phyloP scores from a whole-genome alignment of 2,797 vertebrate genomes.

The Tragopan temminckii region DNA sequence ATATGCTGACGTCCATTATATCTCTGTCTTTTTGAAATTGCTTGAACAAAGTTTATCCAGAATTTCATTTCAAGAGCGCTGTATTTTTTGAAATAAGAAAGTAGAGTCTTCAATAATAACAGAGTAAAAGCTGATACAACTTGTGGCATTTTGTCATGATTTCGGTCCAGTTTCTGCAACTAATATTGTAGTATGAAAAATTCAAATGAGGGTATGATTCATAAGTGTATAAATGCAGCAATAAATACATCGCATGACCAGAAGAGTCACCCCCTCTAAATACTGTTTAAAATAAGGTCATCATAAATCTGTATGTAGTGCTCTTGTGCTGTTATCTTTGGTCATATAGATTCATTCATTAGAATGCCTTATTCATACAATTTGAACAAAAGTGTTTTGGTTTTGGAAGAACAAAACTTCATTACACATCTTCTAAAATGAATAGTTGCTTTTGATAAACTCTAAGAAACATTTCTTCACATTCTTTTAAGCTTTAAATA shows the following conservation, averaged over 20 bases:
- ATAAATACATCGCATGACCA: neutral
- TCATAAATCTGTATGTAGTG: neutral
- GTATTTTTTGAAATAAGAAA: neutral
- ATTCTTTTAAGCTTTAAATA: neutral
- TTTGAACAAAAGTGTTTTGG: neutral
- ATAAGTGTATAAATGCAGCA: neutral
- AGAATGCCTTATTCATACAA: neutral
- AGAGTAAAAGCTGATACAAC: neutral
- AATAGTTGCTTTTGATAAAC: neutral
- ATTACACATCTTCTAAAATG: neutral
- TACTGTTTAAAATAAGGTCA: neutral
- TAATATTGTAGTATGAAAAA: neutral
- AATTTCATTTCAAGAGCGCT: neutral
- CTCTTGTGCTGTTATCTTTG: neutral
- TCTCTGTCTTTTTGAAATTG: neutral
- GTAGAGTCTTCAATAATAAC: neutral
- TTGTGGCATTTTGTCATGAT: neutral
- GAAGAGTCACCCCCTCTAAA: neutral
- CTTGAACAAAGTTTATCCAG: neutral
- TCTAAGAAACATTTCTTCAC: neutral
- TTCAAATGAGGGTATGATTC: neutral
- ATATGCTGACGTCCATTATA: neutral
- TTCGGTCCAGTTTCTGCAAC: neutral
- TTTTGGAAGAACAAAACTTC: neutral
- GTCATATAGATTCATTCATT: fast-evolving